Evolutionary conservation across 2,113 vertebrate genomes (phyloP).

Genomic region (Tachuris rubrigastra): DNA sequence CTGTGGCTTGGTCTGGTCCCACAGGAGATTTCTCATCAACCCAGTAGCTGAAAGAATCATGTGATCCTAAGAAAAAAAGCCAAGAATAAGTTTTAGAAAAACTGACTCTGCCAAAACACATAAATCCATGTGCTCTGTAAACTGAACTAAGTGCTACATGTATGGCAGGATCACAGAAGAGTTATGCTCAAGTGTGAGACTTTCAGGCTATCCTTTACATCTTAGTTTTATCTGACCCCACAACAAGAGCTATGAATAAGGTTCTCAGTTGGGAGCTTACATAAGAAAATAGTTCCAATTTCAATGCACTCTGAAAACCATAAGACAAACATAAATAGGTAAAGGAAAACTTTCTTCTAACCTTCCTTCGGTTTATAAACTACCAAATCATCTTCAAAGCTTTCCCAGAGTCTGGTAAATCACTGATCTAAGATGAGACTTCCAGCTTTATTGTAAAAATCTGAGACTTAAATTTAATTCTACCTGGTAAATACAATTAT

Average conservation of each 20-base stretch:
- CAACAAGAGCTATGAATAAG: not conserved
- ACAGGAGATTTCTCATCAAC: slow-evolving; percentile 88
- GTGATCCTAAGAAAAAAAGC: slow-evolving; percentile 75
- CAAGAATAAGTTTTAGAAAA: not conserved
- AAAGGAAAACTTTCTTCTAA: not conserved
- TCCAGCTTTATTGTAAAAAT: not conserved
- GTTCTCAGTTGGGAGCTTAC: not conserved
- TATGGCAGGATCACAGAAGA: not conserved
- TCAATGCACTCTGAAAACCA: not conserved
- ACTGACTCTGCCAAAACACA: not conserved
- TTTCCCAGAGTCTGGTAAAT: not conserved
- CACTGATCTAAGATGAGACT: not conserved
- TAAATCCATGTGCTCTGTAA: rapidly evolving
- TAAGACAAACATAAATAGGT: not conserved
- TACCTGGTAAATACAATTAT: not conserved
- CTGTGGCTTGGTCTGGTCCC: slow-evolving; percentile 83
- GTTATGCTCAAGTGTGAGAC: not conserved
- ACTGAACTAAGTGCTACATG: not conserved
- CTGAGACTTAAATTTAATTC: not conserved
- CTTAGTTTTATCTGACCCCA: not conserved
- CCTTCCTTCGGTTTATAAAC: not conserved
- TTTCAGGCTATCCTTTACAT: not conserved
- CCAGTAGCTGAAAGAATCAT: slow-evolving; percentile 91
- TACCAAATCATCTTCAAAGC: not conserved
- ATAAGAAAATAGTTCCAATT: not conserved